Base-by-base conservation (phyloP, 2,888 invertebrate genomes). In the Choreutis nemorana region DNA sequence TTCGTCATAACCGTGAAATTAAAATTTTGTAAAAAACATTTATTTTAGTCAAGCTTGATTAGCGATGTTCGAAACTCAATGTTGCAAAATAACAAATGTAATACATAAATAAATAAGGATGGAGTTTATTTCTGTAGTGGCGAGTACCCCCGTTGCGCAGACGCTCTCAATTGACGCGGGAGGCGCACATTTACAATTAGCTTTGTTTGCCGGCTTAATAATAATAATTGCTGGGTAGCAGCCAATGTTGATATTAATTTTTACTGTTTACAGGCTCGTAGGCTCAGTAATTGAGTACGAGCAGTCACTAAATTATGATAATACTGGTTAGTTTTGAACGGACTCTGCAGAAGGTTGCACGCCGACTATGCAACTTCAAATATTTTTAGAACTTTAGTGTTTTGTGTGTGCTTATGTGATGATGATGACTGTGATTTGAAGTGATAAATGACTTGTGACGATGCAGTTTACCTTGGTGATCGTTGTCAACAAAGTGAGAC, bases 401-500 rank as follows among this genome's bases (percentile, higher is more conserved):
- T 42, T 11, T 18, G 5, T 5, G 24, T 9, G 35, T 41, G 48
- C 56, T 49, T 48, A 61, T 64, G 67, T 71, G 68, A 65, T 48
- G 55, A 60, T 55, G 47, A n/a, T n/a, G n/a, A n/a, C n/a, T n/a
- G n/a, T n/a, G n/a, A n/a, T n/a, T 63, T 38, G 39, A 35, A 33
- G 51, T 54, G 51, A 55, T 37, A 45, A 40, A 55, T 62, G 53
- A 40, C 45, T 55, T 60, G 51, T 44, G 44, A 68, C 57, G 49
- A 77, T 78, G 78, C 77, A 78, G 67, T 78, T 68, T 59, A 77
- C 77, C 40, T 54, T 78, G 50, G 77, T 78, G 36, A 77, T 78
- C 41, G 71, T 78, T 40, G 72, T 77, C 48, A 77, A 72, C 60
- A 73, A 59, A 60, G 71, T 78, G 44, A 59, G 62, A 50, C 48